Evolutionary conservation across 1,140 invertebrate species (phyloP).

Genomic region (Ceratosolen fusciceps): DNA sequence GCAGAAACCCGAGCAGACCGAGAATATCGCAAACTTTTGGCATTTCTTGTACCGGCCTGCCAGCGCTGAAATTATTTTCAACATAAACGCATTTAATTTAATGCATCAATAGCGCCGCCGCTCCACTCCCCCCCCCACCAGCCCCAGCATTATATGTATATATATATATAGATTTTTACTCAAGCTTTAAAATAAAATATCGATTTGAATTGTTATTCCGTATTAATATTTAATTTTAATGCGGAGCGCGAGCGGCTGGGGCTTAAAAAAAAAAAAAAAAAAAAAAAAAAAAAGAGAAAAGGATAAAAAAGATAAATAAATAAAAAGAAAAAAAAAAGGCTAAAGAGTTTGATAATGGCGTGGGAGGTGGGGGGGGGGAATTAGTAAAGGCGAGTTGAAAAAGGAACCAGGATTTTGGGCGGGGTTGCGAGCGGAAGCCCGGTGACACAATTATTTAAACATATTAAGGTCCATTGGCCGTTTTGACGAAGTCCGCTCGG

Average conservation of each 20-base stretch:
- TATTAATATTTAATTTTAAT: constrained; percentile 7
- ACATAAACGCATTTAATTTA: background rate
- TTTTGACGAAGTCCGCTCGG: background rate
- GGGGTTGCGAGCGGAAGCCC: too few species aligned
- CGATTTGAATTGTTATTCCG: background rate
- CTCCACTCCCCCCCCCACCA: too few species aligned
- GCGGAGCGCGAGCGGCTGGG: background rate
- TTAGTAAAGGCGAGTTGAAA: too few species aligned
- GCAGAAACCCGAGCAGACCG: too few species aligned
- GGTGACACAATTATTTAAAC: background rate
- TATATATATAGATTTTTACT: too few species aligned
- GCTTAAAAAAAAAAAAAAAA: background rate
- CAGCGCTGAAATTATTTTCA: constrained; percentile 1
- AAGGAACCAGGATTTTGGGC: too few species aligned
- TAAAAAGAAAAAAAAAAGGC: too few species aligned
- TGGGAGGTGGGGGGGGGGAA: too few species aligned
- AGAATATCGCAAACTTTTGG: background rate
- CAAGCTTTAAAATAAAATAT: background rate
- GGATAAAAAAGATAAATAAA: too few species aligned
- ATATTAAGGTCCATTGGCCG: background rate
- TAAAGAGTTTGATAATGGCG: too few species aligned
- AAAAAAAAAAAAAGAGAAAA: too few species aligned
- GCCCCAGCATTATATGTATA: background rate
- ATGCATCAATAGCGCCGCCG: background rate
- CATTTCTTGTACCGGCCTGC: background rate